Evolutionary conservation across 2,797 vertebrate species (phyloP).

Genomic region (Thaleichthys pacificus): DNA sequence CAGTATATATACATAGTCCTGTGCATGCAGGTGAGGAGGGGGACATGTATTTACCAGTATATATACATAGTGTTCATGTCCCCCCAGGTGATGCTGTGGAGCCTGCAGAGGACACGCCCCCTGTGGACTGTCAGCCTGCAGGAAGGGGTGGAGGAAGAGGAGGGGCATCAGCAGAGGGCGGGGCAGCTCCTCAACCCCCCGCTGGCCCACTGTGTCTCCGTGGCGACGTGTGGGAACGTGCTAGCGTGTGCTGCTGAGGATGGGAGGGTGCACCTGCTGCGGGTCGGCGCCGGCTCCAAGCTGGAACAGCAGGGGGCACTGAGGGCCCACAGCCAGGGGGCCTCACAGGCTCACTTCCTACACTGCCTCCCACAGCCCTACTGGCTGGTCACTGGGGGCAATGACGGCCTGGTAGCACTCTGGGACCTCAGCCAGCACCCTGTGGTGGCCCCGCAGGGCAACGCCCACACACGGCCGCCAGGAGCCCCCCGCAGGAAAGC

Average conservation of each 20-base stretch:
- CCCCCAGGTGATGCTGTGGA: conserved; percentile 91
- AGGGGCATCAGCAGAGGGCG: conserved; percentile 58
- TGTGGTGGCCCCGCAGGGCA: conserved; percentile 67
- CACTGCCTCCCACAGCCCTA: conserved; percentile 76
- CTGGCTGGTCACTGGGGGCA: conserved; percentile 88
- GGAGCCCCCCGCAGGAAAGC: conserved; percentile 53
- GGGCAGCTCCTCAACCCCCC: conserved; percentile 93
- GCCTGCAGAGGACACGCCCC: conserved; percentile 89
- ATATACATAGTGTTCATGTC: not conserved
- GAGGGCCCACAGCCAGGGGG: conserved; percentile 85
- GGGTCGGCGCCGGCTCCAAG: conserved; percentile 79
- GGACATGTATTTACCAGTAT: not conserved
- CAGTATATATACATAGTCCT: not conserved
- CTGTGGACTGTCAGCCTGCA: conserved; percentile 88
- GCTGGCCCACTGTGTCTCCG: conserved; percentile 86
- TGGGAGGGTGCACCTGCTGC: conserved; percentile 85
- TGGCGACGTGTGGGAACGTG: conserved; percentile 85
- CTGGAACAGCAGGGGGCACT: conserved; percentile 80
- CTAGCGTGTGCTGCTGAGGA: conserved; percentile 90
- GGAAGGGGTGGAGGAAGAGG: conserved; percentile 74
- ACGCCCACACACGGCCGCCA: conserved; percentile 48
- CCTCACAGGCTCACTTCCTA: conserved; percentile 89
- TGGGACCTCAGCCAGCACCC: conserved; percentile 83
- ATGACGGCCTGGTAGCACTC: conserved; percentile 85
- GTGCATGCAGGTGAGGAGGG: conserved; percentile 86